Evolutionary conservation across 2,888 invertebrate genomes (phyloP), one percentile per base, ranked within the genome.

Genomic region (Napeogenes inachia): DNA sequence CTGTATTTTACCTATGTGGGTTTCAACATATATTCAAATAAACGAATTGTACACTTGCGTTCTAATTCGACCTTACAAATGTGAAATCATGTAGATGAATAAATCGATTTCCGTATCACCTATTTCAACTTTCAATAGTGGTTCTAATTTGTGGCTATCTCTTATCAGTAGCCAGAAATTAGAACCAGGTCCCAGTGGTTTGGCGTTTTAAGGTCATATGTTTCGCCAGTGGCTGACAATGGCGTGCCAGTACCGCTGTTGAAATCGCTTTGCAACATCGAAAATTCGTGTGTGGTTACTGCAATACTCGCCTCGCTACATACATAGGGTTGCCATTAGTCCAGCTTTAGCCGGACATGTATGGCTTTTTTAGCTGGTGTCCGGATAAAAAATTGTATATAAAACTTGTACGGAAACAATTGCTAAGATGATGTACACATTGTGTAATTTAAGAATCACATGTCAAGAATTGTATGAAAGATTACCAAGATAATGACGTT

Each of bases 221-320:
- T 89, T 88, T 87, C 87, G 85, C 21, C 21, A 21, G 21, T 21
- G 21, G 21, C 87, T 80, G 83, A 88, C 89, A 88, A 87, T 88
- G 87, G 84, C 82, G 77, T 77, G 81, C 79, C 79, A 74, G 75
- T 75, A 75, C 71, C 73, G 75, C 88, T 87, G 21, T 85, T 87
- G 76, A 83, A 88, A 89, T 77, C 68, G 72, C 85, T 84, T 88
- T 87, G 87, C 88, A 86, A 88, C 88, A 87, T 80, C 82, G 76
- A 85, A 86, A 87, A 87, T 88, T 89, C 87, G 86, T 88, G 85
- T 87, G 87, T 87, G 86, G 76, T 85, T 86, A 82, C 82, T 73
- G 81, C 87, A 86, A 84, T 75, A 75, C 77, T 76, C 75, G 78
- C 75, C 76, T 77, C 72, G 70, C 70, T 67, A 62, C 65, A 59